These are phyloP conservation scores for Drosophila nannoptera DNA, from an alignment of 1,140 invertebrate genomes.

Conservation along the genomic window DNA sequence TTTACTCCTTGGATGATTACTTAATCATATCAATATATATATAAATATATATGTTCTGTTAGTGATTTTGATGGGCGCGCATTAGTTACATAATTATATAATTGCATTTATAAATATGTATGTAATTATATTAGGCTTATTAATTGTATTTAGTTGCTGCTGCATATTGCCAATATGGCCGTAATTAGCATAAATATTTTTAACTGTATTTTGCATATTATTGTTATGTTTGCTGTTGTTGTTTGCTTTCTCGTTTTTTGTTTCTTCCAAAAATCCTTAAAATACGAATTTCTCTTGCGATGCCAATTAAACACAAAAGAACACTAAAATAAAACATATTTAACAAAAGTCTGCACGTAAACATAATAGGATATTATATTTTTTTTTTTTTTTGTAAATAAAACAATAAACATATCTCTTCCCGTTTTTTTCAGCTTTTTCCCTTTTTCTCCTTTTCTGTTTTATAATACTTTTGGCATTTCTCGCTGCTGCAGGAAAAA, in stretches of 20 bases:
- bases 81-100: conserved; percentile 39
- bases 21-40: conserved; percentile 11
- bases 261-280: conserved; percentile 16
- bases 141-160: conserved; percentile 35
- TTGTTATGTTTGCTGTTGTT: conserved; percentile 43
- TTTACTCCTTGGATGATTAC: conserved; percentile 36
- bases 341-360: conserved; percentile 42
- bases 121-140: conserved; percentile 14
- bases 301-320: conserved; percentile 49
- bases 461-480: conserved; percentile 77
- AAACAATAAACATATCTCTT: conserved; percentile 53
- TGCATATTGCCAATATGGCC: conserved; percentile 64
- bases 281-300: conserved; percentile 11
- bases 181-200: conserved; percentile 46
- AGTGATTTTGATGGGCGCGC: conserved; percentile 42
- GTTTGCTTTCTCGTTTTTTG: conserved; percentile 17
- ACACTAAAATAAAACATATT: conserved; percentile 31
- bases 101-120: conserved; percentile 48
- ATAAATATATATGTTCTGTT: not conserved
- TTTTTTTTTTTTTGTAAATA: too few relatives aligned
- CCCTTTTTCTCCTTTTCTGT: not conserved
- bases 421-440: too few relatives aligned
- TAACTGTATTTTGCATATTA: conserved; percentile 45
- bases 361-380: conserved; percentile 40
- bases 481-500: conserved; percentile 43